Conservation (phyloP, 2,113 vertebrate species). For the Columbina picui region DNA sequence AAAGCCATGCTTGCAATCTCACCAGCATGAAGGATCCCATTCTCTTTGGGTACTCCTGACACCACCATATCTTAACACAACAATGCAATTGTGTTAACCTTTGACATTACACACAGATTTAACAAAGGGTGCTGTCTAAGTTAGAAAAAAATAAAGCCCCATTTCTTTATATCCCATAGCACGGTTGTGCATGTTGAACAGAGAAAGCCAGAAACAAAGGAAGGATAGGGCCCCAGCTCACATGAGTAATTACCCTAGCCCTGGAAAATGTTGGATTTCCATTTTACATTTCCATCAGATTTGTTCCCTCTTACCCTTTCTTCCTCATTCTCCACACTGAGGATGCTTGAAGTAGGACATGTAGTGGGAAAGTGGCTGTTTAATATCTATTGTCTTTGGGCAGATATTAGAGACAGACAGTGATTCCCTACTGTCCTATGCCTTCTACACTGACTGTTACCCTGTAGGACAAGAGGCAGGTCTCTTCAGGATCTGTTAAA, state of each 20-base stretch:
- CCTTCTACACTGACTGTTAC: neutral
- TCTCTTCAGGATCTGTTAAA: neutral
- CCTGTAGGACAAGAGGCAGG: neutral
- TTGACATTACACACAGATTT: neutral
- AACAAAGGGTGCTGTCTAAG: neutral
- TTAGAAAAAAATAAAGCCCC: neutral
- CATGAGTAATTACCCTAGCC: neutral
- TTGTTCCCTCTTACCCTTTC: neutral
- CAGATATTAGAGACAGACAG: neutral
- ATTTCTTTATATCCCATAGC: neutral
- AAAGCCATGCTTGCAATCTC: constrained; percentile 86
- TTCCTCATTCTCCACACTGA: neutral
- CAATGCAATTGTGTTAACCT: neutral
- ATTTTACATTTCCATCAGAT: neutral
- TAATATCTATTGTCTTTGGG: neutral
- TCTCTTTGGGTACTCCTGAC: constrained; percentile 81
- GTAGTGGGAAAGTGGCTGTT: neutral
- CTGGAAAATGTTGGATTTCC: neutral
- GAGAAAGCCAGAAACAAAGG: neutral
- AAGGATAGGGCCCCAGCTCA: neutral
- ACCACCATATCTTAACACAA: constrained; percentile 85
- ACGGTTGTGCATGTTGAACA: neutral
- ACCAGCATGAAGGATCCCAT: constrained; percentile 80
- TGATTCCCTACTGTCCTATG: neutral
- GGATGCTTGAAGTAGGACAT: neutral